Base-by-base conservation (phyloP, 2,797 vertebrate species). In the Poliocrania exsul region DNA sequence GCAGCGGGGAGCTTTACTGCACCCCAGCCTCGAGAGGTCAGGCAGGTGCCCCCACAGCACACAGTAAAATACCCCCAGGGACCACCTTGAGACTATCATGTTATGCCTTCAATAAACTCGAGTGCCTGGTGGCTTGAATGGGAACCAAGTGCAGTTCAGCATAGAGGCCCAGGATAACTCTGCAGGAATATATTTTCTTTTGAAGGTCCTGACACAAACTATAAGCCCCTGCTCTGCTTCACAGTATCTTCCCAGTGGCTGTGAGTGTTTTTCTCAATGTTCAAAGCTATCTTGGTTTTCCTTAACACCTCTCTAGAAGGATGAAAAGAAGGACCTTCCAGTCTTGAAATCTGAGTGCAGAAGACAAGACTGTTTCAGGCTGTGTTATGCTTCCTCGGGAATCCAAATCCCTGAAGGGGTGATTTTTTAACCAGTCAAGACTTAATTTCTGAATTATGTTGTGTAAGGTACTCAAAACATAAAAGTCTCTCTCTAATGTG, bases 391-490 rank as follows among this genome's bases (percentile, higher is more conserved):
- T 94, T 91, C 69, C 40, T 83, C 1, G 1, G 53, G 54, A 83
- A 94, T 66, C 33, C 33, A 81, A 72, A 92, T 62, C 58, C 54
- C 60, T 54, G 35, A 80, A 91, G 44, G 33, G 21, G 44, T 69
- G 66, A 49, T 37, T 80, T 94, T 83, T 89, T 75, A 83, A 71
- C 47, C 50, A 65, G 26, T 53, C 64, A 81, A 91, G 54, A 46
- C 25, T 67, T 88, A 60, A 72, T 89, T 92, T 91, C 81, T 94
- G 79, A 83, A 75, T 86, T 91, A 72, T 33, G 25, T 71, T 85
- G 49, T 88, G 71, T 69, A 88, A 86, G 7, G 8, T 65, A 61
- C 49, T 73, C 75, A 89, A 78, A 94, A 83, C 37, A 66, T 58
- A 54, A 46, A 85, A 89, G 70, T 37, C 3, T 85, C 47, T 56